phyloP scores from a whole-genome alignment of 2,797 vertebrate species.

The Fistularia tabacaria region DNA sequence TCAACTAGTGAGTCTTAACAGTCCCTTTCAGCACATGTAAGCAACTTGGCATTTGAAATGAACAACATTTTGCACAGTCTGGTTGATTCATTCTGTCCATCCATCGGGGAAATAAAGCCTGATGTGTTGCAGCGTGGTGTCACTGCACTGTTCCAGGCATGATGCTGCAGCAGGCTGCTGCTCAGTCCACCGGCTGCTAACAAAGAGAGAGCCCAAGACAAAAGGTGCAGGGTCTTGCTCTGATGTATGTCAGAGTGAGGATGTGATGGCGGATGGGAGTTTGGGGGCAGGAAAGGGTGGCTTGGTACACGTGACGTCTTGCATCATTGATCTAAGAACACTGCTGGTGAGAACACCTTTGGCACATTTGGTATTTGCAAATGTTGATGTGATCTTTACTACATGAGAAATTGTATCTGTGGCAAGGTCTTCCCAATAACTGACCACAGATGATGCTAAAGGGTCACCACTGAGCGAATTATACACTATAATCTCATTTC shows the following conservation, averaged over 20 bases:
- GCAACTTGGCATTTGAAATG: too few relatives aligned
- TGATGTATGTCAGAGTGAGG: slow-evolving; percentile 60
- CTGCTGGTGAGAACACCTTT: neutral
- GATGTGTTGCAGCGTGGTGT: slow-evolving; percentile 23
- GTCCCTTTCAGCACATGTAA: too few relatives aligned
- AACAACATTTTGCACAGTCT: neutral
- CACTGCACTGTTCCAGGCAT: slow-evolving; percentile 19
- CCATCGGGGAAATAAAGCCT: slow-evolving; percentile 1
- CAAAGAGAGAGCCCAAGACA: slow-evolving; percentile 68
- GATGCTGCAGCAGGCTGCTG: slow-evolving; percentile 39
- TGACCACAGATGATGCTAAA: neutral
- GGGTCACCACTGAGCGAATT: slow-evolving; percentile 4
- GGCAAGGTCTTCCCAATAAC: neutral
- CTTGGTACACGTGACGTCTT: slow-evolving; percentile 16
- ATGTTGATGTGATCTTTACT: neutral
- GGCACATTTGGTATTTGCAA: too few relatives aligned
- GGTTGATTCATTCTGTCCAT: neutral
- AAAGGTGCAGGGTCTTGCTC: slow-evolving; percentile 69
- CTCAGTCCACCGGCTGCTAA: slow-evolving; percentile 65
- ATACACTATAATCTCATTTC: slow-evolving; percentile 2
- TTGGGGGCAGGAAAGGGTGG: slow-evolving; percentile 29
- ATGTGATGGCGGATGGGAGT: slow-evolving; percentile 22
- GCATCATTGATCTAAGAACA: slow-evolving; percentile 16
- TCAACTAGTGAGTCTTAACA: too few relatives aligned
- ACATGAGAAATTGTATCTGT: too few relatives aligned